Percentiles rank a stretch among this genome's conserved stretches.
Conservation (phyloP, 2,888 invertebrate genomes). For the Branchipolynoe longqiensis region DNA sequence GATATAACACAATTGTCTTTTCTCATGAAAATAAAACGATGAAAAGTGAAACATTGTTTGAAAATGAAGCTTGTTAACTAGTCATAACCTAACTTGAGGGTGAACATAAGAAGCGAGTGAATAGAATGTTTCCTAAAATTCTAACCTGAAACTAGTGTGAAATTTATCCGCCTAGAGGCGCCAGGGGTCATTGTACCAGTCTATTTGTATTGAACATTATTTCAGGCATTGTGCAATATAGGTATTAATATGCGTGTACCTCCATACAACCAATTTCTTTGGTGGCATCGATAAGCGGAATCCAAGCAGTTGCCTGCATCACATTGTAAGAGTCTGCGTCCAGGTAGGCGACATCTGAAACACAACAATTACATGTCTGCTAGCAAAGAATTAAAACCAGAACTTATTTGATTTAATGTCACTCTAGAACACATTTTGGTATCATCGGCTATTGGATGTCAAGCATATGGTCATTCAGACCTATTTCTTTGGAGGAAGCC, state of each 20-base stretch:
- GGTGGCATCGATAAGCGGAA: conserved; percentile 70
- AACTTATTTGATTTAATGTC: neutral
- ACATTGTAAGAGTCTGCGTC: conserved; percentile 68
- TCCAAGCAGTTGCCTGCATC: conserved; percentile 70
- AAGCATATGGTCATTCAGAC: too few species aligned
- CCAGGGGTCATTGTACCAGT: neutral
- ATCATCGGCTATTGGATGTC: too few species aligned
- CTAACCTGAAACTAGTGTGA: too few species aligned
- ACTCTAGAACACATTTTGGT: too few species aligned
- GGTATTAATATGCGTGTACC: conserved; percentile 62
- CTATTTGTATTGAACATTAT: neutral
- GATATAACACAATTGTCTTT: too few species aligned
- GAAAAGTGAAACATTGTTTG: too few species aligned
- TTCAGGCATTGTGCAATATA: neutral
- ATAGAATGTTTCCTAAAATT: too few species aligned
- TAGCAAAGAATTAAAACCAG: neutral
- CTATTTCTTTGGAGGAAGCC: too few species aligned
- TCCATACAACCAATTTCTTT: conserved; percentile 70
- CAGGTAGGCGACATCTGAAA: conserved; percentile 68
- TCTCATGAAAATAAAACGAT: too few species aligned
- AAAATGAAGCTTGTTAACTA: too few species aligned
- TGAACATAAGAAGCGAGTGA: too few species aligned
- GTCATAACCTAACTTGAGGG: too few species aligned
- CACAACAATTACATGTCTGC: neutral
- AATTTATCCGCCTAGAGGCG: neutral